Conservation (phyloP, 2,888 invertebrate genomes). For the Leptinotarsa haldemani region DNA sequence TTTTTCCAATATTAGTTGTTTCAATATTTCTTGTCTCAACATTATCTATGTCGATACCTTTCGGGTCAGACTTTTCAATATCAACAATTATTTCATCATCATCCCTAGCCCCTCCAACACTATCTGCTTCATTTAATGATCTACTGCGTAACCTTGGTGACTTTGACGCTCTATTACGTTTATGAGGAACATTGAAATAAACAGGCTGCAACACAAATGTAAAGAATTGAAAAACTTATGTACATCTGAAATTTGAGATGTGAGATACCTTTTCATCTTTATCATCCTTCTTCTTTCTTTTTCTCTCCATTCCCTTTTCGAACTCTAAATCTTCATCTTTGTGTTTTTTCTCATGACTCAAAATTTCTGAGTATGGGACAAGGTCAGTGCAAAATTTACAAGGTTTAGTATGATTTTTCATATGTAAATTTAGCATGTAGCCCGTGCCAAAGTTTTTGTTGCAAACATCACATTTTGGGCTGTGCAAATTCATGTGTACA, state of each 20-base stretch:
- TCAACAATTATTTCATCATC: neutral
- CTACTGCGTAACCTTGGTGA: neutral
- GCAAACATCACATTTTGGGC: slow-evolving; percentile 40
- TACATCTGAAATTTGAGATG: too few relatives aligned
- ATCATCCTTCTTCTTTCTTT: neutral
- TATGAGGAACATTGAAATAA: neutral
- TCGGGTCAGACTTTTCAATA: neutral
- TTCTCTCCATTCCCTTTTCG: neutral
- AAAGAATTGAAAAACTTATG: neutral
- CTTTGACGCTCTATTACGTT: neutral
- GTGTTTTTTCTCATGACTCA: slow-evolving; percentile 32
- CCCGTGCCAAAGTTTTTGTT: slow-evolving; percentile 42
- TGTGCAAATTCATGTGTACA: slow-evolving; percentile 47
- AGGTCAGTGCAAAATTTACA: slow-evolving; percentile 37
- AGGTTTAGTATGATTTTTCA: slow-evolving; percentile 32
- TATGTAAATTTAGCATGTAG: slow-evolving; percentile 49
- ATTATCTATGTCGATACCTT: neutral
- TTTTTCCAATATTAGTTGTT: neutral
- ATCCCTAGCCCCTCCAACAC: neutral
- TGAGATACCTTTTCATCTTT: slow-evolving; percentile 3
- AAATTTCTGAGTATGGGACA: slow-evolving; percentile 33
- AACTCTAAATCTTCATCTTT: slow-evolving; percentile 1
- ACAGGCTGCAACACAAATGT: neutral
- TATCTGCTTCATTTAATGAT: neutral
- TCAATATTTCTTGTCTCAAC: neutral